A percentile compares a stretch with the other conserved stretches of the same genome.
Evolutionary conservation across 2,113 vertebrate genomes (phyloP).

Genomic region (Salminus brasiliensis): DNA sequence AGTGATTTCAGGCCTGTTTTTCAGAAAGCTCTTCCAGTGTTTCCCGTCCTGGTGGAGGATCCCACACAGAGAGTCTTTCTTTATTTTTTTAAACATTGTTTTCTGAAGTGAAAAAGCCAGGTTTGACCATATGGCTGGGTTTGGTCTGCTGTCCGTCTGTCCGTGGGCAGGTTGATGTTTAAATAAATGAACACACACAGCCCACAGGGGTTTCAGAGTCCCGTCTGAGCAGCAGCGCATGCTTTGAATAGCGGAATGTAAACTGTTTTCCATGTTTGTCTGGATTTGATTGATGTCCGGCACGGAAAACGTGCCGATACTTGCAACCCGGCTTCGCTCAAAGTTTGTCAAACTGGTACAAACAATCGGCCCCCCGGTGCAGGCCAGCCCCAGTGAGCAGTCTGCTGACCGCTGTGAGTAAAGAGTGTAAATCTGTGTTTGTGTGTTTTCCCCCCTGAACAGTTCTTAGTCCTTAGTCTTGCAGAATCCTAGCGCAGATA

Average conservation of each 20-base stretch:
- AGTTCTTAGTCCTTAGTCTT: too few species aligned
- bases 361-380: neutral
- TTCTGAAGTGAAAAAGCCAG: too few species aligned
- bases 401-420: neutral
- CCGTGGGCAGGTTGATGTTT: neutral
- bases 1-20: too few species aligned
- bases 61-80: too few species aligned
- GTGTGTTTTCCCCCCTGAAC: too few species aligned
- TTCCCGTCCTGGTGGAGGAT: too few species aligned
- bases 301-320: neutral
- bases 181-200: neutral
- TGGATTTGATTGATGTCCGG: constrained; percentile 27
- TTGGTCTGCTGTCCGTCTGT: too few species aligned
- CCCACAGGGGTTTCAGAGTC: neutral
- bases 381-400: neutral
- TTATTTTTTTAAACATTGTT: too few species aligned
- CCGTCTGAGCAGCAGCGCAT: neutral
- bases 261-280: constrained; percentile 39
- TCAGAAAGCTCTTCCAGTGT: too few species aligned
- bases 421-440: too few species aligned
- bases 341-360: neutral
- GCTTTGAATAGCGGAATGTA: constrained; percentile 15
- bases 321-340: neutral
- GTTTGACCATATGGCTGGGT: too few species aligned
- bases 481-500: too few species aligned